Evolutionary conservation across 2,888 invertebrate species (phyloP), one percentile per base, ranked within the genome.

Genomic region (Aromia moschata): DNA sequence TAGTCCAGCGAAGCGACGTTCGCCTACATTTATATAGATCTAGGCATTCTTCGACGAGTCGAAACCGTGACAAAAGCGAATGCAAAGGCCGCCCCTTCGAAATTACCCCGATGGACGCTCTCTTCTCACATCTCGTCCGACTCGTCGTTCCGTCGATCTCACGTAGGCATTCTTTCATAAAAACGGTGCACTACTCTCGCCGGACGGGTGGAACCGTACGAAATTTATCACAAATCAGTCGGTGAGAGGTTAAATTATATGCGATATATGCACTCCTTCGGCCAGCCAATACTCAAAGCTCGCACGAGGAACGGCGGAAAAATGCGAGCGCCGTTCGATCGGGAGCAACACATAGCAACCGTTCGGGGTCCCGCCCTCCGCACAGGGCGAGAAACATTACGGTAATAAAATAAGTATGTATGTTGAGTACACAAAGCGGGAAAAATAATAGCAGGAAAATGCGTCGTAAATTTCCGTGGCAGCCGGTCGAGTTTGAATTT

Each of bases 281-380:
- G 68, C 70, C 63, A 65, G 70, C 73, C 73, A 71, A 73, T 67
- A 69, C 69, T 65, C 60, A 69, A 73, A 72, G 71, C 72, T 73
- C 66, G 47, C 60, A 57, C 74, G 76, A 71, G 70, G 68, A 67
- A 67, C 68, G 36, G 56, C 78, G 79, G 72, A 70, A 59, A 65
- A 63, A 40, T 60, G 69, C 80, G 80, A 80, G 65, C 62, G 62
- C 53, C 60, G 68, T 79, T 79, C 79, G 79, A 80, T 80, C 79
- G 74, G 64, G 69, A 77, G 77, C 78, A 77, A 77, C 78, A 79
- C 78, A 77, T 79, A 77, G 78, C 78, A 79, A 79, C 78, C 65
- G 61, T 60, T 59, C 58, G 69, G 67, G 62, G 15, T 53, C 53
- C 43, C 43, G 43, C 53, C 53, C 43, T 43, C n/a, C 40, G 36